Conservation (phyloP, 1,140 invertebrate species). For the Zaprionus lachaisei region DNA sequence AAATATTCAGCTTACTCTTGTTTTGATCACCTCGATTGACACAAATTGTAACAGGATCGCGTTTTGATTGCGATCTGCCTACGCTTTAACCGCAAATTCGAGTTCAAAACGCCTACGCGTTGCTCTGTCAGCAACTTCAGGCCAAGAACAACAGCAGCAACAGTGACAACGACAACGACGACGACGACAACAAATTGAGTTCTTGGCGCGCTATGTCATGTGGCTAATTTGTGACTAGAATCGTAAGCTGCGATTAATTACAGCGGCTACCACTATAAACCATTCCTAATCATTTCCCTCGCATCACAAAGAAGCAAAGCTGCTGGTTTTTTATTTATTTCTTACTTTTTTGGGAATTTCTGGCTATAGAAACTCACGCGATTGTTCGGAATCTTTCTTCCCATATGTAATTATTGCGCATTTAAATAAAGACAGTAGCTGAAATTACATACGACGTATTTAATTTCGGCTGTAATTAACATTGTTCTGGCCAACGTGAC, state of each 20-base stretch:
- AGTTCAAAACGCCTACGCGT: slow-evolving; percentile 56
- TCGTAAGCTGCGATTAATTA: slow-evolving; percentile 76
- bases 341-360: slow-evolving; percentile 4
- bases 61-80: slow-evolving; percentile 26
- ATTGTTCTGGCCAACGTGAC: slow-evolving; percentile 38
- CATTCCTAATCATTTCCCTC: slow-evolving; percentile 59
- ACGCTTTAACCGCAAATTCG: slow-evolving; percentile 26
- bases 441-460: slow-evolving; percentile 39
- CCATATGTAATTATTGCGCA: slow-evolving; percentile 54
- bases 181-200: slow-evolving; percentile 15
- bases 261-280: slow-evolving; percentile 50
- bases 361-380: slow-evolving; percentile 28
- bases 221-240: slow-evolving; percentile 63
- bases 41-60: slow-evolving; percentile 52
- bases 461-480: slow-evolving; percentile 26
- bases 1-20: neutral
- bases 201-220: slow-evolving; percentile 60
- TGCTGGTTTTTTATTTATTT: neutral
- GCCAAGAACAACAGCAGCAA: slow-evolving; percentile 21
- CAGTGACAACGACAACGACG: neutral
- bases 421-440: slow-evolving; percentile 52
- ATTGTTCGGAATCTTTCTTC: slow-evolving; percentile 45
- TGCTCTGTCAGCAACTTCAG: slow-evolving; percentile 11
- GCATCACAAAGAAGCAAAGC: slow-evolving; percentile 31
- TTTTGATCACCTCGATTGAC: slow-evolving; percentile 23